Evolutionary conservation across 2,888 invertebrate species (phyloP).

Genomic region (Limnephilus auricula): DNA sequence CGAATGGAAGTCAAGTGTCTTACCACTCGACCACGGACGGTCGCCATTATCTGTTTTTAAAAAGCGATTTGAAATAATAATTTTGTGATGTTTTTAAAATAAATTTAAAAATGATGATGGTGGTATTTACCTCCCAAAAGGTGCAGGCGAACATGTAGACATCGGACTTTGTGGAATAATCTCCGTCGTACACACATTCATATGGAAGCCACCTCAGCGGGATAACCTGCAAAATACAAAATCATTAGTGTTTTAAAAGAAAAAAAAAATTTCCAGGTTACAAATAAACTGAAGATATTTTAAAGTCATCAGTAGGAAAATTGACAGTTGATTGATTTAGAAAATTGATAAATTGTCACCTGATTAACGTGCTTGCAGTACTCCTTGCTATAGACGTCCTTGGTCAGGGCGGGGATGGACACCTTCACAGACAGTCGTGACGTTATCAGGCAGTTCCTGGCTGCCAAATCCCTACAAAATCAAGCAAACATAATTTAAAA

Average conservation of each 20-base stretch:
- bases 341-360: constrained; percentile 70
- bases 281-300: not conserved
- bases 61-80: too few species aligned
- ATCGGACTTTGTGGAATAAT: constrained; percentile 95
- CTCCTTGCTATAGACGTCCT: constrained; percentile 93
- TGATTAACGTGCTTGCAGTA: constrained; percentile 91
- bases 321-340: too few species aligned
- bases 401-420: constrained; percentile 86
- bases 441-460: constrained; percentile 93
- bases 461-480: constrained; percentile 85
- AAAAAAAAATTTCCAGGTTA: too few species aligned
- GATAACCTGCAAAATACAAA: constrained; percentile 78
- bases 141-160: constrained; percentile 94
- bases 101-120: too few species aligned
- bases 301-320: not conserved
- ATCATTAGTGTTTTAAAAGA: not conserved
- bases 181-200: constrained; percentile 93
- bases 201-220: constrained; percentile 94
- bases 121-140: constrained; percentile 89
- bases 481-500: not conserved
- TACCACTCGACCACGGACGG: too few species aligned
- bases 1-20: too few species aligned
- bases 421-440: constrained; percentile 90
- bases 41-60: too few species aligned
- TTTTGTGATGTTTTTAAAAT: too few species aligned